Evolutionary conservation across 2,888 invertebrate species (phyloP), one percentile per base, ranked within the genome.

Genomic region (Dolichopus griseipennis): DNA sequence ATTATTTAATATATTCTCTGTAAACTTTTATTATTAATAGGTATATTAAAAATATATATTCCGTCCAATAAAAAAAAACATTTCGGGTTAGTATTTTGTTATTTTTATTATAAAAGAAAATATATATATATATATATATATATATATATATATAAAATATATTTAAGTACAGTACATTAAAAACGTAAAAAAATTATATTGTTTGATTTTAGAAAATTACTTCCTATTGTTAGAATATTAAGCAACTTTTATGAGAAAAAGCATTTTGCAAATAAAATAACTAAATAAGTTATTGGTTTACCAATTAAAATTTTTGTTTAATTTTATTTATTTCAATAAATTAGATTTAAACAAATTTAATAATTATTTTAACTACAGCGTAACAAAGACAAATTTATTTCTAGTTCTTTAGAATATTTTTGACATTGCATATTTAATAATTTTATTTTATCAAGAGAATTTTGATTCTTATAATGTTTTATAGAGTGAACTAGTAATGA

Each of bases 191-290:
- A 52, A 52, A n/a, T 18, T 12, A 52, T 52, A 52, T 52, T 52
- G 52, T 52, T 52, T 52, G 52, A 52, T 52, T 52, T 52, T 52
- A 52, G 52, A 18, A 18, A 52, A 52, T 52, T 52, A 52, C 52
- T 52, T 52, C 52, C 52, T 52, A 52, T 52, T 52, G 15, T 37
- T 52, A 52, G 18, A 52, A 52, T 52, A 4, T 6, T 52, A 52
- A 52, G 52, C 52, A 52, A 52, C 1, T 52, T n/a, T 52, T 52
- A 52, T 52, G 52, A 52, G 52, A 52, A 18, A 52, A 52, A 18
- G 52, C 52, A 52, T 52, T 52, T 52, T n/a, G 52, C 52, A 52
- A 52, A 18, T n/a, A 27, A 27, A 27, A 27, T 15, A 52, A 52
- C 18, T 12, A 52, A 52, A 52, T 52, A 18, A 52, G 8, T 4